phyloP scores from a whole-genome alignment of 2,113 vertebrate species.

The Electrona antarctica region DNA sequence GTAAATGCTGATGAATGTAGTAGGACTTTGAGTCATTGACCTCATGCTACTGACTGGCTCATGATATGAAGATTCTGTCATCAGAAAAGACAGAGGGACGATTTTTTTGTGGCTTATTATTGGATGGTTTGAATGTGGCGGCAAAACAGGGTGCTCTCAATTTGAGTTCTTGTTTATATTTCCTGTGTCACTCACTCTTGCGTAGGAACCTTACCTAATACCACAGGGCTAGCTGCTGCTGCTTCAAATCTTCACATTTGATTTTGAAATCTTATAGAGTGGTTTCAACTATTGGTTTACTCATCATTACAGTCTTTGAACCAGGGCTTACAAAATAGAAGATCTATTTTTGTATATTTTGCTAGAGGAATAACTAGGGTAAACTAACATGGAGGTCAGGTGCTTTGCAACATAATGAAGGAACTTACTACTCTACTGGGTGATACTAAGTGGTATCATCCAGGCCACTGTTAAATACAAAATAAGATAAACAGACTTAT shows the following conservation, averaged over 20 bases:
- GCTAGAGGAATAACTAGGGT: too few relatives aligned
- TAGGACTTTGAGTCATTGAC: constrained; percentile 51
- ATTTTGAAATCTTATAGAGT: neutral
- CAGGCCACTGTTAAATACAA: too few relatives aligned
- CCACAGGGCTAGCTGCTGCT: neutral
- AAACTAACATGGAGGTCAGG: too few relatives aligned
- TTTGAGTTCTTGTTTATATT: constrained; percentile 48
- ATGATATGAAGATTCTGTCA: constrained; percentile 52
- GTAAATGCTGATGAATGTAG: constrained; percentile 30
- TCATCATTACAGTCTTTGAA: neutral
- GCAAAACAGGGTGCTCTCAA: constrained; percentile 47
- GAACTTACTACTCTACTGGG: neutral
- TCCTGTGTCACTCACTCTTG: neutral
- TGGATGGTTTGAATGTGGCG: constrained; percentile 64
- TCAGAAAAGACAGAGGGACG: constrained; percentile 42
- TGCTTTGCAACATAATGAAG: too few relatives aligned
- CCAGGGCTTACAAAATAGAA: too few relatives aligned
- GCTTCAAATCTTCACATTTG: constrained; percentile 12
- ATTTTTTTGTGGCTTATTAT: constrained; percentile 35
- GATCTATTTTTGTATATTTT: too few relatives aligned
- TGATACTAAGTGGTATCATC: too few relatives aligned
- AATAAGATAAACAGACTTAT: too few relatives aligned
- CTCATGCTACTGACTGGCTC: constrained; percentile 30
- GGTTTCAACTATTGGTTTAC: neutral
- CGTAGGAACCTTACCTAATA: neutral